Percentiles rank a stretch among this genome's conserved stretches.
Evolutionary conservation across 2,797 vertebrate genomes (phyloP).

Genomic region (Anguilla megastoma): DNA sequence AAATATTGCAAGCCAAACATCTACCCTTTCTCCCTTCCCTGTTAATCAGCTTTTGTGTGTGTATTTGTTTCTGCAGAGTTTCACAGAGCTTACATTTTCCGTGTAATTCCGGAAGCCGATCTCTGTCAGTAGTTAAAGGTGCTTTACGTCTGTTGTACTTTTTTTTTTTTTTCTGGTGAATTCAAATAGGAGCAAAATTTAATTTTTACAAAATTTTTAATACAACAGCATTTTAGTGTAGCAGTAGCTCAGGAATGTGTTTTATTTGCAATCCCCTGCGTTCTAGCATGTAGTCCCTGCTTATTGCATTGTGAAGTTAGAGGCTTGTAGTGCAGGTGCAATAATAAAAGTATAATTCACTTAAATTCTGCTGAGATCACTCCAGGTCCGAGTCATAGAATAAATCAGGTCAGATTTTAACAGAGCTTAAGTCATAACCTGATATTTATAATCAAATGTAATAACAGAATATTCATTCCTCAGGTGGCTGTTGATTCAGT

Average conservation of each 20-base stretch:
- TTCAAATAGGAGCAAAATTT: background rate
- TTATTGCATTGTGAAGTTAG: background rate
- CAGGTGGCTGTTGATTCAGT: background rate
- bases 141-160: background rate
- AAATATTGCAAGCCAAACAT: background rate
- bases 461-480: background rate
- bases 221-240: background rate
- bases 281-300: background rate
- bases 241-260: background rate
- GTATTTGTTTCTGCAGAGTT: background rate
- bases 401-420: background rate
- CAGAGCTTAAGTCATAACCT: background rate
- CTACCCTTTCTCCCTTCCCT: background rate
- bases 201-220: too few relatives aligned
- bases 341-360: background rate
- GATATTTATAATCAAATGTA: background rate
- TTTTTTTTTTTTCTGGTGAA: background rate
- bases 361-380: background rate
- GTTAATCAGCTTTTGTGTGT: background rate
- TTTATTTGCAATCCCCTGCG: background rate
- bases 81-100: background rate
- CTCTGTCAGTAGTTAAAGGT: background rate
- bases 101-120: background rate
- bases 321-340: background rate
- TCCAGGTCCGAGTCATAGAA: background rate